phyloP scores from a whole-genome alignment of 1,140 invertebrate genomes.

The Hesperophylax magnus region DNA sequence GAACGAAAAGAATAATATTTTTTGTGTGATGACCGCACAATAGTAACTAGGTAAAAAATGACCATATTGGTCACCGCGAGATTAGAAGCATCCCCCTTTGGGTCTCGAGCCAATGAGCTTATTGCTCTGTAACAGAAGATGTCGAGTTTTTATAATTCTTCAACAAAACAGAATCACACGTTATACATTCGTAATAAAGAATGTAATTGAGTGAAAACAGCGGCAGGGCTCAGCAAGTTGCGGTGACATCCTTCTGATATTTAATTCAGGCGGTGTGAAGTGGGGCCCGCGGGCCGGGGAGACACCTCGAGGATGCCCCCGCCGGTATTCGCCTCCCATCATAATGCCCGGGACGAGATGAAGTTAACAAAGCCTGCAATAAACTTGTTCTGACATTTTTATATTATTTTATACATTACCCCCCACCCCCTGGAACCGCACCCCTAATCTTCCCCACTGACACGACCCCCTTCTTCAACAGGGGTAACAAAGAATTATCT shows the following conservation, averaged over 20 bases:
- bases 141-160: no score
- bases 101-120: no score
- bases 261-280: conserved; percentile 7
- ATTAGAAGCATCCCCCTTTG: no score
- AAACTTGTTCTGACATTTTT: conserved; percentile 36
- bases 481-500: no score
- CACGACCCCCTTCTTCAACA: background rate
- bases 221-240: background rate
- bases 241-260: conserved; percentile 8
- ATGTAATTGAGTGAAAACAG: no score
- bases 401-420: conserved; percentile 41
- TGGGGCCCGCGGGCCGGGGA: background rate
- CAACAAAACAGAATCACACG: no score
- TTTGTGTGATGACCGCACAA: no score
- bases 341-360: background rate
- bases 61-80: no score
- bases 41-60: no score
- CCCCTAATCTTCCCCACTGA: background rate
- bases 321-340: background rate
- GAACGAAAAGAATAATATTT: no score
- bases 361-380: conserved; percentile 33
- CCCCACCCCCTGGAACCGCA: background rate
- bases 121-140: no score
- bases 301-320: background rate
- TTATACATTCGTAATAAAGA: no score